phyloP scores from a whole-genome alignment of 1,140 invertebrate genomes.

The Apis cerana region DNA sequence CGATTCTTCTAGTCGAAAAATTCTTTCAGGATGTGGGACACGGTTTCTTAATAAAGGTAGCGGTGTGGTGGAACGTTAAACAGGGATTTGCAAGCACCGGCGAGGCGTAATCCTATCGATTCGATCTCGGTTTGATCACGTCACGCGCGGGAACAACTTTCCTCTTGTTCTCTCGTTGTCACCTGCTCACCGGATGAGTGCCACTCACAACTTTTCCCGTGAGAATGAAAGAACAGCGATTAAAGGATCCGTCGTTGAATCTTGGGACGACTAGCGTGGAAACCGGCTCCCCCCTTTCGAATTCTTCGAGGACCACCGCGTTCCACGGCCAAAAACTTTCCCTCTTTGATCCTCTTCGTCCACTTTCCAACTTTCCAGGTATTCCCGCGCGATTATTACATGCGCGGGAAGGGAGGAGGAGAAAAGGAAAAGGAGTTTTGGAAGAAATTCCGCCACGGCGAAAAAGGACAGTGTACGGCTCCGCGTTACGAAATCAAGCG shows the following conservation, averaged over 20 bases:
- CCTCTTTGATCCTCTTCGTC: conserved; percentile 9
- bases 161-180: conserved; percentile 5
- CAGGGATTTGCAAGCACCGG: conserved; percentile 9
- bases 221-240: neutral
- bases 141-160: conserved; percentile 40
- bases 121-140: conserved; percentile 40
- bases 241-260: conserved; percentile 29
- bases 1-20: too few species aligned
- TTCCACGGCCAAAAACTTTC: conserved; percentile 40
- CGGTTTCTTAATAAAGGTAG: neutral
- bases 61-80: neutral
- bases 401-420: too few species aligned
- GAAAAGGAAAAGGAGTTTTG: neutral
- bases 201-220: conserved; percentile 13
- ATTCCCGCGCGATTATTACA: neutral
- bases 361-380: neutral
- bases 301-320: neutral
- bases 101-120: conserved; percentile 15
- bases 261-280: neutral
- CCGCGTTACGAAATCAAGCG: neutral
- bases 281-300: neutral
- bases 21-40: neutral
- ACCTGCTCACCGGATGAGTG: neutral
- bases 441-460: neutral
- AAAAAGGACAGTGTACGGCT: too few species aligned